Base-by-base conservation (phyloP, 1,140 invertebrate species). In the Drosophila repletoides region DNA sequence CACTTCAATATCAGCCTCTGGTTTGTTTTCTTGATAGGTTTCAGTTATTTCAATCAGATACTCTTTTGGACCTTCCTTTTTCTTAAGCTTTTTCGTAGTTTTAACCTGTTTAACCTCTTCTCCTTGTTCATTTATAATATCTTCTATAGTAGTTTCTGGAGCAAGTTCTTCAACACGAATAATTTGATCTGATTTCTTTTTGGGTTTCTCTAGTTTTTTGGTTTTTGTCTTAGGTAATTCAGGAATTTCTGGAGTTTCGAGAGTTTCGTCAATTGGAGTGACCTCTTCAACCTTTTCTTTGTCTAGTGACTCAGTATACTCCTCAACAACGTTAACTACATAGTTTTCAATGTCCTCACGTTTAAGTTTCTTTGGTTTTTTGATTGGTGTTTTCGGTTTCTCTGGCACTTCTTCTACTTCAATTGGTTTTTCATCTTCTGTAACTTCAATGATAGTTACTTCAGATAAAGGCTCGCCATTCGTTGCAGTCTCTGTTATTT, bases 81-180 rank as follows among this genome's bases (percentile, higher is more conserved):
- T 89, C 34, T 87, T 89, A 6, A 89, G 67, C 10, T 69, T 89
- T n/a, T 88, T 81, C 3, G 48, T 89, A 5, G 88, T 90, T 10
- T 75, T 89, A 12, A 84, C 83, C 36, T 90, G 90, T 69, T 72
- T 88, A 7, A 81, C 65, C 45, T 79, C 56, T 14, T 90, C 90
- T 10, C 89, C 79, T 7, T 90, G 91, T 28, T 91, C 92, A 4
- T 89, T 76, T n/a, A 77, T 33, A 2, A 91, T 72, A 67, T 91
- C 55, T 34, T 87, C 74, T 12, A 72, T 74, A 21, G 63, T 36
- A 12, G 75, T 80, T 70, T 88, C 83, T 14, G 90, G 88, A 22
- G 89, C 74, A 43, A 77, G 48, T 67, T 91, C 91, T 76, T 91
- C 87, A 41, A 90, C 74, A 5, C 64, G 36, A 29, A 81, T 66